Evolutionary conservation across 2,797 vertebrate genomes (phyloP), one percentile per base, ranked within the genome.

Genomic region (Nyctibius grandis): DNA sequence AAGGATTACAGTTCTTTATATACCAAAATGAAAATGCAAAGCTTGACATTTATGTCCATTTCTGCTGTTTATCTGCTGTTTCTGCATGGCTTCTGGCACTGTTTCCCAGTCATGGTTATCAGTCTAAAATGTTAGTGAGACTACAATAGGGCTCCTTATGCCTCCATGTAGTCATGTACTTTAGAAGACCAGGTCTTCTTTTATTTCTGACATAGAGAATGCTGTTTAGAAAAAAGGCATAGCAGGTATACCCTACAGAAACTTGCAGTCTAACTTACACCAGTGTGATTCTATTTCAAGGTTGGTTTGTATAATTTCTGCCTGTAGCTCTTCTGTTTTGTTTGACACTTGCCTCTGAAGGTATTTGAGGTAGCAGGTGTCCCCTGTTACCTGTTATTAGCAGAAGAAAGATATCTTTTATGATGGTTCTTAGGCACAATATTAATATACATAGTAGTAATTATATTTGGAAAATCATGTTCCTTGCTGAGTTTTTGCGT

Each of bases 21-120:
- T 54, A 65, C 68, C 1, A 3, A 93, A 95, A 95, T 76, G 80
- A 95, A 95, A 95, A 95, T 95, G 83, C 92, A 95, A 93, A 97
- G 70, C 54, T 87, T 93, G 79, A 85, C 90, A 91, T 90, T 91
- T 97, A 72, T 91, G 86, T 74, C 75, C 89, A 45, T 79, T 94
- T 90, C 88, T 84, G 90, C 83, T 65, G 78, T 94, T 94, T 96
- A 91, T 94, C 91, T 90, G 75, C 89, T 83, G 48, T 65, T 91
- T 88, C 68, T 97, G 60, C 48, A 61, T 88, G 69, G 75, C 91
- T 96, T 92, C 73, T 44, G 85, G 81, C 69, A 86, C 61, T 85
- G 61, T 85, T 86, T 84, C 73, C 42, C 38, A 65, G 50, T 57
- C 85, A 63, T 3, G 5, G 38, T 65, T 94, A 93, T 88, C 79